Percentiles rank a stretch among this genome's conserved stretches.
phyloP scores from a whole-genome alignment of 2,113 vertebrate genomes.

The Dasypus novemcinctus region DNA sequence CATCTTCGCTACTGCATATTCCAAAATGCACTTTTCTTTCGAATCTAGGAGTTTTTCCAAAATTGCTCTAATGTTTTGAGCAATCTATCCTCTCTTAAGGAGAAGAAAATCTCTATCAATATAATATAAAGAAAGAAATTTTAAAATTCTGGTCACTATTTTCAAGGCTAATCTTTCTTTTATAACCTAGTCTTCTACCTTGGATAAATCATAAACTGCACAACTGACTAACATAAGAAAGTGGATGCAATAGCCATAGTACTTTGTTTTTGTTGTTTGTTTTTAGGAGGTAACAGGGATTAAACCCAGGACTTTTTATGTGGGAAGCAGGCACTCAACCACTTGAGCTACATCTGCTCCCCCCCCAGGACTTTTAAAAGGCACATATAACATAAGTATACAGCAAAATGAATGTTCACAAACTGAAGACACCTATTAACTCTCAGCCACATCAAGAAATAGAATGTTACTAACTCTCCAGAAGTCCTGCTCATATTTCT shows the following conservation, averaged over 20 bases:
- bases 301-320: no score
- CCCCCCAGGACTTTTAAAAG: neutral
- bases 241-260: neutral
- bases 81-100: neutral
- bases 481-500: neutral
- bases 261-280: neutral
- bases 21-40: constrained; percentile 46
- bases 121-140: neutral
- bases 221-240: constrained; percentile 12
- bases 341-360: no score
- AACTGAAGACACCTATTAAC: neutral
- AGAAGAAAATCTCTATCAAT: neutral
- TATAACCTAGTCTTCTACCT: neutral
- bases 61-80: constrained; percentile 34
- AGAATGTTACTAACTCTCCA: neutral
- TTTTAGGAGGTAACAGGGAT: no score
- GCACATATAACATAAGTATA: neutral
- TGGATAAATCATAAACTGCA: constrained; percentile 29
- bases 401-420: neutral
- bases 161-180: constrained; percentile 51
- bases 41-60: constrained; percentile 33
- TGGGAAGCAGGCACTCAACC: no score
- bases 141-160: neutral
- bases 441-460: neutral
- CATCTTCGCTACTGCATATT: constrained; percentile 16